phyloP scores from a whole-genome alignment of 2,113 vertebrate genomes.

The Perca fluviatilis region DNA sequence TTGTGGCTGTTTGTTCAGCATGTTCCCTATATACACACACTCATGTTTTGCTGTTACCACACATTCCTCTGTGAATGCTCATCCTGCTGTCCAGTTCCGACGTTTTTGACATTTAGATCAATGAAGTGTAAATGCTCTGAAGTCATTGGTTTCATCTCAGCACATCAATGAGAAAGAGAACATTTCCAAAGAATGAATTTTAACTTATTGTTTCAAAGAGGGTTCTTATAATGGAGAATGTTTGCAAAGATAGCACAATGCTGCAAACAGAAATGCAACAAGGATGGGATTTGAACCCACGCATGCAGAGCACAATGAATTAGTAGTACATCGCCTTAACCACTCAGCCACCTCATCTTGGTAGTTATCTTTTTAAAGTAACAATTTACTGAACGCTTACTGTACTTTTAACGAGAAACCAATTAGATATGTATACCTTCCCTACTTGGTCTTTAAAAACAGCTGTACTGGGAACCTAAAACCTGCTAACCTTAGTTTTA shows the following conservation, averaged over 20 bases:
- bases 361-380: not conserved
- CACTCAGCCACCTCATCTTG: constrained; percentile 18
- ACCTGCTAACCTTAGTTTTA: not conserved
- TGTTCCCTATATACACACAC: not conserved
- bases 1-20: constrained; percentile 4
- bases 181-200: too few species aligned
- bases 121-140: not conserved
- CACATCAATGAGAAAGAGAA: not conserved
- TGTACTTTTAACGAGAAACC: too few species aligned
- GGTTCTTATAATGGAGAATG: too few species aligned
- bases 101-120: not conserved
- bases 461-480: not conserved
- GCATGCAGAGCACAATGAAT: constrained; percentile 84
- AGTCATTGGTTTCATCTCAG: not conserved
- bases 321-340: constrained; percentile 86
- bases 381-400: not conserved
- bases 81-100: not conserved
- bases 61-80: not conserved
- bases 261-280: constrained; percentile 2
- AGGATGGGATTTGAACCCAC: constrained; percentile 83
- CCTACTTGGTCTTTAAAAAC: not conserved
- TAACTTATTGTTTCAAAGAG: too few species aligned
- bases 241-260: too few species aligned
- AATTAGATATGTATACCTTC: not conserved
- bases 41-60: not conserved